phyloP scores from a whole-genome alignment of 1,140 invertebrate species.

The Harlomillsia oculata region DNA sequence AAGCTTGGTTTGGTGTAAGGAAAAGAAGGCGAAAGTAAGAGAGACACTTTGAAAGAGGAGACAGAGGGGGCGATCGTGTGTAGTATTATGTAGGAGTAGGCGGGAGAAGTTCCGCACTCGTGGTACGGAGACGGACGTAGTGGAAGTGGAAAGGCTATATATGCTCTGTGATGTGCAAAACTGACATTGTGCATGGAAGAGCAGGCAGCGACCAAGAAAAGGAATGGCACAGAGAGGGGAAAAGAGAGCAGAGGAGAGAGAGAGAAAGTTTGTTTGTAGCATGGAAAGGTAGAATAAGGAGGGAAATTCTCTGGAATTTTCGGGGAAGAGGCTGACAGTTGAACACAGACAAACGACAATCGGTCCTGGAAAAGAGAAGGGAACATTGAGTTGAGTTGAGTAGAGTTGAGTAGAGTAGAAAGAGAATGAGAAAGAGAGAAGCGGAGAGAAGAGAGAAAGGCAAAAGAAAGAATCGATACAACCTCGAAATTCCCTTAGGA shows the following conservation, averaged over 20 bases:
- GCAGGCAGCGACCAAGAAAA: not conserved
- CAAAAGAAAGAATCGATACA: conserved; percentile 28
- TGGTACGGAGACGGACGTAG: no score
- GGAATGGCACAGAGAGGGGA: not conserved
- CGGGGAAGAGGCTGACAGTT: conserved; percentile 8
- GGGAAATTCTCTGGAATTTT: not conserved
- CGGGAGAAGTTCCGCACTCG: no score
- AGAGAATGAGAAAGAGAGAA: not conserved
- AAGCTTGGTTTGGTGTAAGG: no score
- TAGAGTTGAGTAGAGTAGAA: not conserved
- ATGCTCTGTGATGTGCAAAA: no score
- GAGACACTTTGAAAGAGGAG: no score
- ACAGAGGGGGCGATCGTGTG: no score
- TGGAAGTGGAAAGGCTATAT: no score
- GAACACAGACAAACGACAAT: conserved; percentile 19
- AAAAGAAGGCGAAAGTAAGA: no score
- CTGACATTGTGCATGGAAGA: not conserved
- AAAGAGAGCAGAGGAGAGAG: not conserved
- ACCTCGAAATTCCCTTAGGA: conserved; percentile 25
- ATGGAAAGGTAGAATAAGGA: not conserved
- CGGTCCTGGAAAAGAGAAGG: no score
- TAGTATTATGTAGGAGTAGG: no score
- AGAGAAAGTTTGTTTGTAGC: not conserved
- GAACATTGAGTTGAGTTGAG: no score
- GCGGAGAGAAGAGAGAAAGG: not conserved